These are phyloP conservation scores for Coracias cyanogaster DNA, from an alignment of 2,797 vertebrate genomes.

Conservation along the genomic window DNA sequence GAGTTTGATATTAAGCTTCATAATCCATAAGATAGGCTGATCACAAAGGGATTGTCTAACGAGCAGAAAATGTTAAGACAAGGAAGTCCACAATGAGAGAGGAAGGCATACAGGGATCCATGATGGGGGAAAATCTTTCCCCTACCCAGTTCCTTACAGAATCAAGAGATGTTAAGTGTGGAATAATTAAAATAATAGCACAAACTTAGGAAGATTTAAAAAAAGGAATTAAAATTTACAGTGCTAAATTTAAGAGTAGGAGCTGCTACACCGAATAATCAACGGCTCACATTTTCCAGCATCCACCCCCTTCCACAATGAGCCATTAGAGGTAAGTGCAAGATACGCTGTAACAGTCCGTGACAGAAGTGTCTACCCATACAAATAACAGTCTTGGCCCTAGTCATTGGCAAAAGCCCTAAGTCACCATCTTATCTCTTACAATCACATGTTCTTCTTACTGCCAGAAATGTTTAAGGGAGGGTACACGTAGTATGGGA, in stretches of 20 bases:
- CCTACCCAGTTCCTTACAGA: neutral
- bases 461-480: neutral
- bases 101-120: neutral
- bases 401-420: neutral
- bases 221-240: neutral
- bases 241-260: neutral
- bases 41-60: neutral
- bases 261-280: rapidly evolving
- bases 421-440: neutral
- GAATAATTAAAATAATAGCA: neutral
- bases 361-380: neutral
- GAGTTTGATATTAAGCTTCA: neutral
- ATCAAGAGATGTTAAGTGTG: neutral
- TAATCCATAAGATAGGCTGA: neutral
- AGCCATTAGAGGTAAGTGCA: neutral
- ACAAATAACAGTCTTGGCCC: neutral
- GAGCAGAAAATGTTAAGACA: neutral
- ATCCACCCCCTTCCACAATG: neutral
- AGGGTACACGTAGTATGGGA: neutral
- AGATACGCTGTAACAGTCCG: neutral
- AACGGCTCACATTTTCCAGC: neutral
- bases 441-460: neutral
- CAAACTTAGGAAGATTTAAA: neutral
- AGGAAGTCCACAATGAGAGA: neutral
- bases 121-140: neutral